These are phyloP conservation scores for Pangasius larnaudii DNA, from an alignment of 2,797 vertebrate species.

Conservation along the genomic window DNA sequence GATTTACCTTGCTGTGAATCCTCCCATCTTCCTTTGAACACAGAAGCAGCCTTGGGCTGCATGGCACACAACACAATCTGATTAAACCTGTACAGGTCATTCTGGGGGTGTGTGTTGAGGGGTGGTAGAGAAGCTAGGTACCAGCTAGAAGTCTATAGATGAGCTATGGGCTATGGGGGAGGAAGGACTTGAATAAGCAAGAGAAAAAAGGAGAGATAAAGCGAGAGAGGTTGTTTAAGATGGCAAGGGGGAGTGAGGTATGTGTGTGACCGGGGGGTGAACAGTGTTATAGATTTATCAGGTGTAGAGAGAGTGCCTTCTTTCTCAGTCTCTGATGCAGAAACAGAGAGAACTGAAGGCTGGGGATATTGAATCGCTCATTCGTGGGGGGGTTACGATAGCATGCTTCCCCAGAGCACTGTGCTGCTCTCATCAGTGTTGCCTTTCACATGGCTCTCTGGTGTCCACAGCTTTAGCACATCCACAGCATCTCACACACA, in stretches of 20 bases:
- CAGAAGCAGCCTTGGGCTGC: conserved; percentile 33
- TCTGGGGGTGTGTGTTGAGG: conserved; percentile 31
- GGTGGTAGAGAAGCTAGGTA: conserved; percentile 64
- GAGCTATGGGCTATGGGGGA: conserved; percentile 57
- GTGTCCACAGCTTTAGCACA: conserved; percentile 65
- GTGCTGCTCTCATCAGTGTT: conserved; percentile 56
- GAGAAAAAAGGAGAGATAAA: conserved; percentile 8
- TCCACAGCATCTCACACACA: conserved; percentile 47
- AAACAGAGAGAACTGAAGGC: conserved; percentile 23
- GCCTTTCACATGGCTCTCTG: conserved; percentile 66
- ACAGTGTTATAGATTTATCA: conserved; percentile 50
- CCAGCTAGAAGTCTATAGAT: conserved; percentile 20
- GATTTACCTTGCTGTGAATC: not conserved
- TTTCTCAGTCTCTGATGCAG: conserved; percentile 38
- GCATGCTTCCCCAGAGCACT: conserved; percentile 57
- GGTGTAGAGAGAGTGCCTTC: conserved; percentile 59
- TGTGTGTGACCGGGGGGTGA: conserved; percentile 30
- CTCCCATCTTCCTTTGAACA: conserved; percentile 25
- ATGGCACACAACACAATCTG: conserved; percentile 65
- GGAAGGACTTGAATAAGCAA: conserved; percentile 57
- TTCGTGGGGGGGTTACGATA: conserved; percentile 31
- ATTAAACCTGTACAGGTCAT: conserved; percentile 72
- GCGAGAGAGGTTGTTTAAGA: conserved; percentile 13
- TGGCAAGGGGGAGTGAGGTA: conserved; percentile 37
- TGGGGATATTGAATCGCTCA: conserved; percentile 12